Evolutionary conservation across 2,888 invertebrate genomes (phyloP).

Genomic region (Boloria selene): DNA sequence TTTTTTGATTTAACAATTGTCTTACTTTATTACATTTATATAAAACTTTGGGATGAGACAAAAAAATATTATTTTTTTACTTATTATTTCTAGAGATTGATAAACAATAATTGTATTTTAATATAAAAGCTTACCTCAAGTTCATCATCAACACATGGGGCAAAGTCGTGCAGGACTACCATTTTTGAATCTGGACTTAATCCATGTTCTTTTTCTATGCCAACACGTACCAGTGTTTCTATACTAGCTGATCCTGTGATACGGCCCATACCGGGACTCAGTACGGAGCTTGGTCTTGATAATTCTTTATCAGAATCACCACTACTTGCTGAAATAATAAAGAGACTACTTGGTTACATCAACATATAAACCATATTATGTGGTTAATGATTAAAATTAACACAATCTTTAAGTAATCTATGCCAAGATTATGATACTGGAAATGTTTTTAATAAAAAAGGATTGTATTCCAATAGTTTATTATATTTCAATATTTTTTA

Average conservation of each 20-base stretch:
- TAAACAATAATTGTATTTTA: neutral
- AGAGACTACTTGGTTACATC: no score
- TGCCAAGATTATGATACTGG: no score
- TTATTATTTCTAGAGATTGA: neutral
- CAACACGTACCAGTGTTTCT: constrained; percentile 93
- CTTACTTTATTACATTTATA: no score
- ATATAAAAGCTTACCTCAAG: constrained; percentile 86
- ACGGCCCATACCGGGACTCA: constrained; percentile 92
- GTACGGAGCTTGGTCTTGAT: constrained; percentile 81
- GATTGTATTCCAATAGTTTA: no score
- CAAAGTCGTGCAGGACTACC: constrained; percentile 97
- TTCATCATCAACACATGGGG: constrained; percentile 97
- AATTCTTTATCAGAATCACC: constrained; percentile 91
- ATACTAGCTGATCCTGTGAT: constrained; percentile 97
- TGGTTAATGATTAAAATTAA: neutral
- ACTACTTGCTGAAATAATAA: constrained; percentile 83
- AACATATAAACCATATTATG: neutral
- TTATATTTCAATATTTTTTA: no score
- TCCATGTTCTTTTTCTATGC: constrained; percentile 96
- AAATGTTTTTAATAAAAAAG: no score
- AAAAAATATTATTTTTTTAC: no score
- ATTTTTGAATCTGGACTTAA: constrained; percentile 96
- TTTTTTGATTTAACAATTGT: no score
- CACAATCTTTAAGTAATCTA: no score
- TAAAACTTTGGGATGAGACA: no score